These are phyloP conservation scores for Formica selysi DNA, from an alignment of 1,140 invertebrate species.

Conservation along the genomic window DNA sequence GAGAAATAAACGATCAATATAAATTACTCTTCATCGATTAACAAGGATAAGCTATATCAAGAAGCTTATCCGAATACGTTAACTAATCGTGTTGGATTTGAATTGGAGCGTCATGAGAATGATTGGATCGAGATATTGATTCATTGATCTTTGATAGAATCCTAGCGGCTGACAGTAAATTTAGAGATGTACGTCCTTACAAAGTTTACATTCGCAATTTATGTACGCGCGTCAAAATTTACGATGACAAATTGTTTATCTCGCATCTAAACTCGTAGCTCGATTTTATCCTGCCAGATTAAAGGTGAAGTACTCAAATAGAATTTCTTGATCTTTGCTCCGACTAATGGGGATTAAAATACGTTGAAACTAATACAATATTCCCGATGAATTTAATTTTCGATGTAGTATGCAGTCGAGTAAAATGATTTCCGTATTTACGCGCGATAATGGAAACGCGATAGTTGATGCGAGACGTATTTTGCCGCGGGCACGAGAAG, in stretches of 20 bases:
- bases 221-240: background rate
- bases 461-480: background rate
- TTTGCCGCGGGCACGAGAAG: background rate
- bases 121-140: background rate
- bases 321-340: background rate
- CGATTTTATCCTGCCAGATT: background rate
- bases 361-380: background rate
- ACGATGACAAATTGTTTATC: background rate
- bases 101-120: background rate
- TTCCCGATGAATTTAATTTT: background rate
- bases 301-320: too few species aligned
- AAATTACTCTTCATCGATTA: background rate
- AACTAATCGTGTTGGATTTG: background rate
- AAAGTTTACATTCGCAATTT: background rate
- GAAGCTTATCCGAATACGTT: background rate
- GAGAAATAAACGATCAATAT: conserved; percentile 13
- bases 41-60: background rate
- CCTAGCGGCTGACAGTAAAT: background rate
- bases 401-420: background rate
- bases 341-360: background rate
- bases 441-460: background rate
- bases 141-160: background rate
- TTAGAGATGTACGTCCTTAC: background rate
- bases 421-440: background rate
- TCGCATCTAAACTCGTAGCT: background rate